phyloP scores from a whole-genome alignment of 1,140 invertebrate species.

The Drosophila pseudoobscura region DNA sequence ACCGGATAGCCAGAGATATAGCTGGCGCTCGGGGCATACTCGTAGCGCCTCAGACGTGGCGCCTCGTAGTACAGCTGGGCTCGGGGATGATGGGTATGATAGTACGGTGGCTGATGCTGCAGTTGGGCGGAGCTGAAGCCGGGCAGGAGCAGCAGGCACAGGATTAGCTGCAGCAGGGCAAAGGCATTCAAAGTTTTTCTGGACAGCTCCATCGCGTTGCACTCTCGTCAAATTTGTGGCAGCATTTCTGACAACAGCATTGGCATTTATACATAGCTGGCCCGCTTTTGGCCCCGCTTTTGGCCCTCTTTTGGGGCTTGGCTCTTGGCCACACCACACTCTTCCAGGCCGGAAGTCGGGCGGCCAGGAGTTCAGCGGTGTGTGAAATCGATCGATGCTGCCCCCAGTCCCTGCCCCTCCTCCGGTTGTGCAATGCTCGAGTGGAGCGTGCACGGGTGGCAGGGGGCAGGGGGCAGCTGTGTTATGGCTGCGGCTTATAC shows the following conservation, averaged over 20 bases:
- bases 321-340: conserved; percentile 9
- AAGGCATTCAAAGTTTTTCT: neutral
- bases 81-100: conserved; percentile 11
- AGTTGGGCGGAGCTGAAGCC: conserved; percentile 10
- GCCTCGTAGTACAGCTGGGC: conserved; percentile 49
- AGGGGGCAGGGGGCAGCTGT: conserved; percentile 6
- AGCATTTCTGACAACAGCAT: conserved; percentile 72
- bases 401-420: conserved; percentile 23
- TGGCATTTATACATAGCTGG: conserved; percentile 63
- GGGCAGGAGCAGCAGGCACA: conserved; percentile 19
- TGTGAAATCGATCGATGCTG: conserved; percentile 75
- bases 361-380: conserved; percentile 66
- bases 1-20: conserved; percentile 26
- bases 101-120: conserved; percentile 28
- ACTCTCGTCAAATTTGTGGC: conserved; percentile 75
- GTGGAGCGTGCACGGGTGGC: neutral
- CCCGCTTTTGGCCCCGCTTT: conserved; percentile 13
- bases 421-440: conserved; percentile 57
- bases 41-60: conserved; percentile 52
- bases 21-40: conserved; percentile 37
- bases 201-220: conserved; percentile 65
- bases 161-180: neutral
- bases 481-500: conserved; percentile 3
- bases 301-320: conserved; percentile 53
- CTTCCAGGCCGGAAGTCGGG: conserved; percentile 58